Percentiles rank a stretch among this genome's conserved stretches.
These are phyloP conservation scores for Eulemur rubriventer DNA, from an alignment of 2,797 vertebrate genomes.

Conservation along the genomic window DNA sequence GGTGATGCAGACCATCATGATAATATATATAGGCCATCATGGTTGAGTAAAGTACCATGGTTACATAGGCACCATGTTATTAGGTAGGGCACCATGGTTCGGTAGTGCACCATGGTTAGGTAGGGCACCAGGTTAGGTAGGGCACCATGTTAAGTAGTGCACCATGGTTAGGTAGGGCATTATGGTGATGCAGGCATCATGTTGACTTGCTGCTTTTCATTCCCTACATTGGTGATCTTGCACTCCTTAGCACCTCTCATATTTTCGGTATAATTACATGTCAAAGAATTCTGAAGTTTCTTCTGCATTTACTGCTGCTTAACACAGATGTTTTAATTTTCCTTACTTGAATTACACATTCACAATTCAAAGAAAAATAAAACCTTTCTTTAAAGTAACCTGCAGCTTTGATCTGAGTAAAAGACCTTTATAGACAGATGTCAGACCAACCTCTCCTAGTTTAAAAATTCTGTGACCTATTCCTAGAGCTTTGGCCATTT, in stretches of 20 bases:
- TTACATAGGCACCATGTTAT: not conserved
- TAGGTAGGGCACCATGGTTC: too few relatives aligned
- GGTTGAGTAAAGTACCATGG: too few relatives aligned
- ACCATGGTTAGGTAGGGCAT: too few relatives aligned
- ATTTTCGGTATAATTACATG: not conserved
- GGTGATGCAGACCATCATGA: not conserved
- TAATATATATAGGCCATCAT: not conserved
- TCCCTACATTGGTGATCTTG: not conserved
- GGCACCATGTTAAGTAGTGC: too few relatives aligned
- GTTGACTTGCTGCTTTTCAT: not conserved
- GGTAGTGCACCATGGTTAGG: too few relatives aligned
- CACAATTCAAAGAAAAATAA: not conserved
- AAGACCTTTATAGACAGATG: not conserved
- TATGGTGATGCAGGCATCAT: not conserved
- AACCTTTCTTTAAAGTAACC: not conserved
- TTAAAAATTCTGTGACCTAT: conserved; percentile 11
- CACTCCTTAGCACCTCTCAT: not conserved
- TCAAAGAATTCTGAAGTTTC: not conserved
- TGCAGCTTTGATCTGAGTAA: not conserved
- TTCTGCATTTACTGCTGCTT: not conserved
- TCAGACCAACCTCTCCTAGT: not conserved
- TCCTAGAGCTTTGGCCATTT: not conserved
- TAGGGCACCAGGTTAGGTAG: too few relatives aligned
- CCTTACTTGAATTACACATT: not conserved
- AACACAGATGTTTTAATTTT: not conserved